Evolutionary conservation across 1,140 invertebrate genomes (phyloP), one percentile per base, ranked within the genome.

Genomic region (Bombus impatiens): DNA sequence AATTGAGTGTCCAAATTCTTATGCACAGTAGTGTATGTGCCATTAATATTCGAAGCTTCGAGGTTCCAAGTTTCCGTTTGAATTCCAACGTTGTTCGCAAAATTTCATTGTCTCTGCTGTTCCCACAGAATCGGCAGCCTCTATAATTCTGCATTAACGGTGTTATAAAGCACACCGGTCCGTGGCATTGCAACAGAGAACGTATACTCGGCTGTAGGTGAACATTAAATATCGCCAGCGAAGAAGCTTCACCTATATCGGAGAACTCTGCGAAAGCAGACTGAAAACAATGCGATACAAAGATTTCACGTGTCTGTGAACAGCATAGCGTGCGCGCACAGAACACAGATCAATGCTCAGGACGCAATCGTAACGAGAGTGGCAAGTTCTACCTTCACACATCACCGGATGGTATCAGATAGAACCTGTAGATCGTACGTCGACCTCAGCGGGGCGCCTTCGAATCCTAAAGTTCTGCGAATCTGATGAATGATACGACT

Each of bases 401-500:
- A 82, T 82, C 79, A 71, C 65, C 18, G 32, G 42, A 75, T 8
- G 72, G 25, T 65, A 83, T 83, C 71, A 65, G 71, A 74, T 59
- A 62, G 80, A 83, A 65, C 53, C 81, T 76, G 81, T 37, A 83
- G 72, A 76, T 83, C 59, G 59, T 67, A 75, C 53, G 71, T 83
- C 81, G 71, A 83, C 35, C 70, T 22, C 81, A 83, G 81, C 72
- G 72, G 81, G 81, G 81, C 9, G 81, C 59, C 67, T 83, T 83
- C 59, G 74, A 57, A 59, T 70, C 75, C 25, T 67, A 32, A 78
- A 84, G 75, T 84, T 84, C 57, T 70, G 57, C 65, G 82, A 78
- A 78, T 70, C 82, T 84, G 82, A 84, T 84, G 72, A 78, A 84
- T 78, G 65, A 84, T 84, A 78, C 72, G 57, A 53, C 47, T 78